These are phyloP conservation scores for Lanius ludovicianus DNA, from an alignment of 2,113 vertebrate species.

Conservation along the genomic window DNA sequence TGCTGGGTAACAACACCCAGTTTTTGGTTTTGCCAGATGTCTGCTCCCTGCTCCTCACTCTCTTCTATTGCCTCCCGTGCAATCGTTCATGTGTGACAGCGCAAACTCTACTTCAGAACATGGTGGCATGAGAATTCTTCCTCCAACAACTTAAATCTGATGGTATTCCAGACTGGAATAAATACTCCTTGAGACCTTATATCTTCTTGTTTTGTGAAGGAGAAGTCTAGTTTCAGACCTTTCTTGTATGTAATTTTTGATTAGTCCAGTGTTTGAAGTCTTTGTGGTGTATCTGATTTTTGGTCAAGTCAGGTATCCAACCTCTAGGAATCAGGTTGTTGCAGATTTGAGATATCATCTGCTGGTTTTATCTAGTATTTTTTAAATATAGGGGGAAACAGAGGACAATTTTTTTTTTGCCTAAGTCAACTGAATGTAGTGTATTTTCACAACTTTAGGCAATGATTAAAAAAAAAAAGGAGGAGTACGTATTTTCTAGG, in stretches of 20 bases:
- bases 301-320: not conserved
- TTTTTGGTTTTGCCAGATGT: not conserved
- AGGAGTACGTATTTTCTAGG: not conserved
- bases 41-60: not conserved
- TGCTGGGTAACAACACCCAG: fast-evolving
- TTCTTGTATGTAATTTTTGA: not conserved
- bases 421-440: not conserved
- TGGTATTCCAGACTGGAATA: not conserved
- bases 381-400: not conserved
- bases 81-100: not conserved
- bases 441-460: not conserved
- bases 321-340: not conserved
- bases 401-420: not conserved
- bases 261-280: not conserved
- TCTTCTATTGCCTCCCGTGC: not conserved
- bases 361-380: not conserved
- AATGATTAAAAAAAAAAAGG: not conserved
- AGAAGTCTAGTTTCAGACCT: not conserved
- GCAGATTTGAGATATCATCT: not conserved
- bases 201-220: not conserved
- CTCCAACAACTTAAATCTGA: not conserved
- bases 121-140: not conserved
- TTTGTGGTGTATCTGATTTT: not conserved
- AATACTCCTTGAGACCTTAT: not conserved
- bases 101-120: not conserved